Base-by-base conservation (phyloP, 2,888 invertebrate genomes). In the Leptothorax acervorum region DNA sequence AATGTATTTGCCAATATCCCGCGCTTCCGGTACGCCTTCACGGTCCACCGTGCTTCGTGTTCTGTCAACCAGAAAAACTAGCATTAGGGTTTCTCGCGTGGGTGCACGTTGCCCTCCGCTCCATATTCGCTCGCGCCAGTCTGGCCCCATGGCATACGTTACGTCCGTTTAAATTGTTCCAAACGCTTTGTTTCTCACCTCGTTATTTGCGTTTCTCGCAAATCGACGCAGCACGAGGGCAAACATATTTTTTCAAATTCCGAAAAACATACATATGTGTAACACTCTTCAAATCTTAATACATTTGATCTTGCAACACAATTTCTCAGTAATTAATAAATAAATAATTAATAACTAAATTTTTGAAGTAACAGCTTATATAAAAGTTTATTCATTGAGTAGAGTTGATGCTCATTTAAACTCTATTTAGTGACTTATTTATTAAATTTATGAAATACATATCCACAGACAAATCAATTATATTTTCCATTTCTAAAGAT, bases 11-110 rank as follows among this genome's bases (percentile, higher is more conserved):
- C 83, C 82, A 78, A 88, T 87, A 88, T 86, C 71, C 68, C 63
- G 23, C 45, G 28, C 51, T 66, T 86, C 83, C 62, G 57, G 66
- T 60, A 53, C 31, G 82, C 73, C 83, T 53, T 57, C 81, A 73
- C 81, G 79, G 65, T 85, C 23, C 76, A 68, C 51, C 68, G 71
- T 68, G 63, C 87, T 86, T 88, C 78, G 88, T 83, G 90, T 89
- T 91, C 86, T 88, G 82, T 88, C 89, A 86, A 90, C 90, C 87
- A 90, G 90, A 92, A 93, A 92, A 92, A 89, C 91, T 90, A 87
- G 89, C 91, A 89, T 92, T 91, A 91, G 90, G 90, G 86, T 89
- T 88, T 90, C 90, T 84, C 89, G 84, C 88, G 74, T 86, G 87
- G 74, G 75, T 83, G 85, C 83, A 42, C 78, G 71, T 68, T 51